Evolutionary conservation across 2,797 vertebrate species (phyloP).

Genomic region (Danio tinwini): DNA sequence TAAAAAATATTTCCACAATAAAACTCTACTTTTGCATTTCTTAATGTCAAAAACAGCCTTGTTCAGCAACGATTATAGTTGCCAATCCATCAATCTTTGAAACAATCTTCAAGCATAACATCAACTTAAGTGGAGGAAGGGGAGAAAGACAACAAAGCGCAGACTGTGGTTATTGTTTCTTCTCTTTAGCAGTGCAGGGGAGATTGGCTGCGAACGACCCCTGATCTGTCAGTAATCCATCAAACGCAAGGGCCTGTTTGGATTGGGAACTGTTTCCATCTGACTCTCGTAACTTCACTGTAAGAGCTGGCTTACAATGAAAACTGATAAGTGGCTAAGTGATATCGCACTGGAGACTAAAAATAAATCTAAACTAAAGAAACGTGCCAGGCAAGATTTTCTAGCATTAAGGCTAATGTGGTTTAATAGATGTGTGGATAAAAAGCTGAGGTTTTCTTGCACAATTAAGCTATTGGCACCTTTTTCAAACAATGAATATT

Average conservation of each 20-base stretch:
- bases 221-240: slow-evolving; percentile 73
- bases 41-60: slow-evolving; percentile 6
- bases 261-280: slow-evolving; percentile 79
- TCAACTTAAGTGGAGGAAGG: slow-evolving; percentile 6
- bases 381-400: slow-evolving; percentile 63
- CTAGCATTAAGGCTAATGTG: slow-evolving; percentile 41
- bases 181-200: slow-evolving; percentile 36
- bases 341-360: slow-evolving; percentile 62
- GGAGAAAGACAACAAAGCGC: slow-evolving; percentile 32
- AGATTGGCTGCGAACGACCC: slow-evolving; percentile 60
- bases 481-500: not conserved
- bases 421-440: slow-evolving; percentile 11
- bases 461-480: slow-evolving; percentile 14
- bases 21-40: slow-evolving; percentile 1
- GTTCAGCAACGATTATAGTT: not conserved
- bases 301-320: slow-evolving; percentile 40
- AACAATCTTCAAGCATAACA: slow-evolving; percentile 14
- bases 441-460: slow-evolving; percentile 8
- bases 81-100: not conserved
- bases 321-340: slow-evolving; percentile 53
- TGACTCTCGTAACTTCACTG: slow-evolving; percentile 67
- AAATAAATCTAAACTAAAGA: slow-evolving; percentile 72
- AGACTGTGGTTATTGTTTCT: slow-evolving; percentile 38
- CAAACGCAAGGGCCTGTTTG: slow-evolving; percentile 72
- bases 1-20: not conserved